Conservation (phyloP, 2,113 vertebrate species). For the Thalassoma bifasciatum region DNA sequence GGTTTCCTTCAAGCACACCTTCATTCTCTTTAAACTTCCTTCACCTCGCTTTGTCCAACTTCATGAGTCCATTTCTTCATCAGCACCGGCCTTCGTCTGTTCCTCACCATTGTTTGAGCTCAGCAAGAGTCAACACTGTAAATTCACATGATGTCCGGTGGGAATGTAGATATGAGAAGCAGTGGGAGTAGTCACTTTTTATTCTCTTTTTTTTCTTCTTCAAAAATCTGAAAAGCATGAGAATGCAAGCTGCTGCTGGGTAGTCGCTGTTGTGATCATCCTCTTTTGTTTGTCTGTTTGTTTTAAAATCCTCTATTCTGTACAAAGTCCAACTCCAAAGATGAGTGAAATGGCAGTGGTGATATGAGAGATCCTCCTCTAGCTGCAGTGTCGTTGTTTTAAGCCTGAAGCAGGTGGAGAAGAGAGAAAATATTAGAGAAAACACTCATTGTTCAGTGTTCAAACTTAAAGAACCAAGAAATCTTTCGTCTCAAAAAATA, state of each 20-base stretch:
- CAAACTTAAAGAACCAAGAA: not conserved
- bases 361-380: constrained; percentile 88
- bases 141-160: constrained; percentile 74
- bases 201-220: constrained; percentile 50
- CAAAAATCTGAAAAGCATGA: constrained; percentile 65
- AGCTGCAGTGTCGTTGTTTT: constrained; percentile 79
- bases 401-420: constrained; percentile 83
- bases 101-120: constrained; percentile 43
- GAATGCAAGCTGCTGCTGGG: constrained; percentile 69
- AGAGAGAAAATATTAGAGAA: constrained; percentile 40
- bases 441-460: not conserved
- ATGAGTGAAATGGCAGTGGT: constrained; percentile 91
- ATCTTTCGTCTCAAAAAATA: too few species aligned
- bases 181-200: constrained; percentile 66
- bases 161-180: constrained; percentile 83
- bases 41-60: constrained; percentile 44
- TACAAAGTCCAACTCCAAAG: constrained; percentile 81
- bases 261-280: constrained; percentile 56
- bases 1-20: constrained; percentile 68
- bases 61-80: constrained; percentile 45
- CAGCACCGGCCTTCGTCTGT: constrained; percentile 37
- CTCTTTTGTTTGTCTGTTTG: constrained; percentile 43
- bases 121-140: constrained; percentile 62
- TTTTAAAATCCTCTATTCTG: constrained; percentile 62
- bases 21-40: constrained; percentile 29